Percentiles rank a stretch among this genome's conserved stretches.
Conservation (phyloP, 1,140 invertebrate genomes). For the Trichonephila inaurata region DNA sequence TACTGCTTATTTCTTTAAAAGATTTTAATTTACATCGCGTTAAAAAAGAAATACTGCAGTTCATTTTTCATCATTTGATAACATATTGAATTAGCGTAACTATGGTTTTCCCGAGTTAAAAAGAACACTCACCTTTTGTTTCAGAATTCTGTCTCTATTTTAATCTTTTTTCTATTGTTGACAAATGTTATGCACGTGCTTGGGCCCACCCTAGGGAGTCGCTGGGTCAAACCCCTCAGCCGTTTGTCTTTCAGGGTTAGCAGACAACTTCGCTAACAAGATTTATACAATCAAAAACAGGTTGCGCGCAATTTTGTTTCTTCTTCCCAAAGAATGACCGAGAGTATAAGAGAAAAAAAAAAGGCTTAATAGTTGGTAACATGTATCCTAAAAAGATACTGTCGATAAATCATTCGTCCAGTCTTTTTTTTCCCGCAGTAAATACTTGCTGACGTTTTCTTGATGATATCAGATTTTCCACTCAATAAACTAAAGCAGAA, state of each 20-base stretch:
- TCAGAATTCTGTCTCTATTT: background rate
- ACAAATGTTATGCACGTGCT: constrained; percentile 56
- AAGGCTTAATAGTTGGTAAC: background rate
- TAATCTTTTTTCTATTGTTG: constrained; percentile 4
- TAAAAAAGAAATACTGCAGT: too few relatives aligned
- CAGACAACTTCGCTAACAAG: constrained; percentile 28
- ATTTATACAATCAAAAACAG: constrained; percentile 8
- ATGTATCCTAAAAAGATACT: background rate
- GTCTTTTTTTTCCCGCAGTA: background rate
- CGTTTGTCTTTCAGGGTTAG: constrained; percentile 43
- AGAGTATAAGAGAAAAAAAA: background rate
- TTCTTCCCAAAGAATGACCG: constrained; percentile 19
- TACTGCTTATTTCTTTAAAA: too few relatives aligned
- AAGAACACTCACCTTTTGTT: background rate
- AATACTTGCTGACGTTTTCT: background rate
- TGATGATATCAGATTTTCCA: background rate
- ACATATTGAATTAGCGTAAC: too few relatives aligned
- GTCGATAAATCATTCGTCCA: background rate
- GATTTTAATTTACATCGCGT: too few relatives aligned
- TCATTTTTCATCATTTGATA: too few relatives aligned
- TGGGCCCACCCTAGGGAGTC: constrained; percentile 64
- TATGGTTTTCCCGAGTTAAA: background rate
- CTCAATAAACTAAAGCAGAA: background rate
- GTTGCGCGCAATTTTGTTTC: background rate
- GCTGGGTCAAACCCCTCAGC: constrained; percentile 46